Percentiles rank a stretch among this genome's conserved stretches.
Evolutionary conservation across 37 sponge, comb jelly and placozoan genomes (phyloP).

Genomic region (Sycon ciliatum): DNA sequence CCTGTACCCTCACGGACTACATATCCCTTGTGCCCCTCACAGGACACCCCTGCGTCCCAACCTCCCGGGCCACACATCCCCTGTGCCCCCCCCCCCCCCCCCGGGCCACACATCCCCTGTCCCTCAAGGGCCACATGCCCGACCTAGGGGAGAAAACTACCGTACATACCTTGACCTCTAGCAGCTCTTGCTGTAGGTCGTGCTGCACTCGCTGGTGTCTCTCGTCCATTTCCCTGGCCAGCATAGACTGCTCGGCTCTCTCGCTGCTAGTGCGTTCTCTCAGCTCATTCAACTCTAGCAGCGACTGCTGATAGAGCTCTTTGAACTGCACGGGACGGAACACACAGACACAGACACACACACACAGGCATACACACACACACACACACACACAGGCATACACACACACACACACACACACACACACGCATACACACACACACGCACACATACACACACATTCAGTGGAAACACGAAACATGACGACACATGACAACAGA

Average conservation of each 20-base stretch:
- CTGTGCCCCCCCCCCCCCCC: too few relatives aligned
- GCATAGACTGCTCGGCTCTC: conserved; percentile 50
- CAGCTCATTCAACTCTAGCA: conserved; percentile 54
- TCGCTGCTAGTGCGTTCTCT: conserved; percentile 48
- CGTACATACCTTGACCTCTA: conserved; percentile 63
- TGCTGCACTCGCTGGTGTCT: conserved; percentile 64
- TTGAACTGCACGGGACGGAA: conserved; percentile 45
- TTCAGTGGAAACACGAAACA: background rate
- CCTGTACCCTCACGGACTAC: conserved; percentile 22
- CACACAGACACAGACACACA: background rate
- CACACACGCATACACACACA: too few relatives aligned
- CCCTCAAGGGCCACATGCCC: background rate
- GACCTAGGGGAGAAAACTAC: background rate
- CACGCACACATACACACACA: background rate
- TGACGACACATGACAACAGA: too few relatives aligned
- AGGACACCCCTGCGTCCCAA: too few relatives aligned
- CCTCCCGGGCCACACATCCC: too few relatives aligned
- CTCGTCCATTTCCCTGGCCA: conserved; percentile 64
- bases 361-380: background rate
- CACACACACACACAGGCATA: too few relatives aligned
- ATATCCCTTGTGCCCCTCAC: too few relatives aligned
- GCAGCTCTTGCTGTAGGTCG: conserved; percentile 67
- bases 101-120: background rate
- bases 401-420: too few relatives aligned
- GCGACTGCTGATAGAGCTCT: conserved; percentile 45